These are phyloP conservation scores for Oryzias javanicus DNA, from an alignment of 2,113 vertebrate species.

Conservation along the genomic window DNA sequence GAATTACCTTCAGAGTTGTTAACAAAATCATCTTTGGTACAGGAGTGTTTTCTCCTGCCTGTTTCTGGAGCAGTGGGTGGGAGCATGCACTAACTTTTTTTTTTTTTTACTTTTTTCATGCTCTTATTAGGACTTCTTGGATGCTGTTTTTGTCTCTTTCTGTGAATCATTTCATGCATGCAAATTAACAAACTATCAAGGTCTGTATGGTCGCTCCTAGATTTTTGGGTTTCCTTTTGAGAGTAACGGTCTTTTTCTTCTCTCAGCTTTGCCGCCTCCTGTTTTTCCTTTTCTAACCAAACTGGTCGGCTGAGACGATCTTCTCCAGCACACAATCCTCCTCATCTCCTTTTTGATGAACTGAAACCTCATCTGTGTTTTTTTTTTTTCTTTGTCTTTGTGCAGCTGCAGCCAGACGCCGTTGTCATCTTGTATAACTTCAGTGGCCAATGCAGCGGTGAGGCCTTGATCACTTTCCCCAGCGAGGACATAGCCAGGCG, in stretches of 20 bases:
- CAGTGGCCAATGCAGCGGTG: constrained; percentile 88
- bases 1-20: too few species aligned
- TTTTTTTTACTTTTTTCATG: constrained; percentile 4
- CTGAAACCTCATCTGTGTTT: neutral
- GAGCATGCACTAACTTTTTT: neutral
- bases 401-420: constrained; percentile 85
- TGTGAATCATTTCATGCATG: constrained; percentile 39
- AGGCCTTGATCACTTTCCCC: constrained; percentile 87
- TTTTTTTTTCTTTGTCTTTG: too few species aligned
- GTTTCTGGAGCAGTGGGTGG: too few species aligned
- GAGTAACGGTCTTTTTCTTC: constrained; percentile 26
- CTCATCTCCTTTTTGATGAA: constrained; percentile 5
- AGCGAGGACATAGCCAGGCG: constrained; percentile 82
- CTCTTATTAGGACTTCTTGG: neutral
- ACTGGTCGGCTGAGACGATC: constrained; percentile 23
- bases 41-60: too few species aligned
- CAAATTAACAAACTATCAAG: constrained; percentile 9
- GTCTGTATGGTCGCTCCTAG: neutral
- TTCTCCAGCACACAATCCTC: neutral
- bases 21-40: too few species aligned
- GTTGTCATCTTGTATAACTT: constrained; percentile 87
- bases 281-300: constrained; percentile 12
- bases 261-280: constrained; percentile 18
- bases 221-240: constrained; percentile 24
- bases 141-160: neutral